Conservation (phyloP, 2,888 invertebrate species). For the Polietes domitor region DNA sequence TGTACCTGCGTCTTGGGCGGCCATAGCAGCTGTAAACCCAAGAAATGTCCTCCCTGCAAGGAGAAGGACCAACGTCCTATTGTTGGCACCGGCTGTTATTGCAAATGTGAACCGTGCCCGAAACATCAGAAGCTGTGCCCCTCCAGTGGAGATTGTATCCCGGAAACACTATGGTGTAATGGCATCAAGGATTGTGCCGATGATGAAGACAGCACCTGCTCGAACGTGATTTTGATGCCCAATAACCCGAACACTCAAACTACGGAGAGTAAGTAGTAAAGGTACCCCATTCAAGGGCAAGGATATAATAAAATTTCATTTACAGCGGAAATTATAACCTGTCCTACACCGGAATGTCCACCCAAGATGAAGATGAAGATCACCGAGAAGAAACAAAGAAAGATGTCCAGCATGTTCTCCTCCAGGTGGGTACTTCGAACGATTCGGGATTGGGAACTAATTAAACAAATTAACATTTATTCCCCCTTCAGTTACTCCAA, state of each 20-base stretch:
- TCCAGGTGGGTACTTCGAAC: slow-evolving; percentile 68
- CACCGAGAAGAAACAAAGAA: slow-evolving; percentile 76
- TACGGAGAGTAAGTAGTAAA: slow-evolving; percentile 72
- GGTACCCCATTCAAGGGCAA: background rate
- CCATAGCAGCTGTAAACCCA: slow-evolving; percentile 85
- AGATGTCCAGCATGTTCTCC: slow-evolving; percentile 82
- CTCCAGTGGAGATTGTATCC: slow-evolving; percentile 88
- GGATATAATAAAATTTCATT: background rate
- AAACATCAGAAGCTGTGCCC: slow-evolving; percentile 86
- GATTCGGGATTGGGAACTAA: background rate
- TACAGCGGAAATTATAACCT: slow-evolving; percentile 76
- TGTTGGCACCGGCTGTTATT: slow-evolving; percentile 87
- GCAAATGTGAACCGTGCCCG: slow-evolving; percentile 88
- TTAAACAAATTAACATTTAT: no score
- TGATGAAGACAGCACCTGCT: slow-evolving; percentile 87
- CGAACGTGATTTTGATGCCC: slow-evolving; percentile 71
- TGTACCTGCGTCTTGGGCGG: slow-evolving; percentile 91
- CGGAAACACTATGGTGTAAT: slow-evolving; percentile 89
- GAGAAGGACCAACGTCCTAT: slow-evolving; percentile 82
- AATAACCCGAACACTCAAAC: slow-evolving; percentile 72
- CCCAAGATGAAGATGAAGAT: slow-evolving; percentile 81
- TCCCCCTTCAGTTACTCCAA: slow-evolving; percentile 71
- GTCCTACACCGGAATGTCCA: slow-evolving; percentile 82
- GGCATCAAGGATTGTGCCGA: slow-evolving; percentile 91
- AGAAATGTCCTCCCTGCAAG: slow-evolving; percentile 85